phyloP scores from a whole-genome alignment of 2,797 vertebrate genomes.

The Dendrocincla tyrannina region DNA sequence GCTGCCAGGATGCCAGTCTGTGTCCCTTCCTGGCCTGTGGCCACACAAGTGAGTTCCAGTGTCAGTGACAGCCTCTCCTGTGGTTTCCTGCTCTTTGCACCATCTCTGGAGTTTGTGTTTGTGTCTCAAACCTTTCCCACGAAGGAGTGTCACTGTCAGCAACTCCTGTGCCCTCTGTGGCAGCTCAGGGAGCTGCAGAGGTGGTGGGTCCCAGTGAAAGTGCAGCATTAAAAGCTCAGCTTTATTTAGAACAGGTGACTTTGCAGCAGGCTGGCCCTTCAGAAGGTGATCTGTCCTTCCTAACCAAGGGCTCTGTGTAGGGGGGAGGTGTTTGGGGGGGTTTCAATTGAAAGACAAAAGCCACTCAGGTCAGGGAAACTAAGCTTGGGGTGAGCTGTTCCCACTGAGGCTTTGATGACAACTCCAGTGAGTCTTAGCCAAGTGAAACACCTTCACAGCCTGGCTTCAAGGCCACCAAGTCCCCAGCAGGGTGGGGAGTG shows the following conservation, averaged over 20 bases:
- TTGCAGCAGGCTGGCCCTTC: not conserved
- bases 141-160: not conserved
- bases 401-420: not conserved
- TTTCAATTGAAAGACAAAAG: not conserved
- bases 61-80: not conserved
- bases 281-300: not conserved
- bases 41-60: fast-evolving
- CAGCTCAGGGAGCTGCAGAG: not conserved
- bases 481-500: not conserved
- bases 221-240: not conserved
- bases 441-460: not conserved
- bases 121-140: not conserved
- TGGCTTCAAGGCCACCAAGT: not conserved
- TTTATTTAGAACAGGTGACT: not conserved
- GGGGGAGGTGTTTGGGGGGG: not conserved
- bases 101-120: not conserved
- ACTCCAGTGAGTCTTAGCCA: not conserved
- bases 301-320: not conserved
- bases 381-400: not conserved
- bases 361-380: not conserved
- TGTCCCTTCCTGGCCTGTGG: not conserved
- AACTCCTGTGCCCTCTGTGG: fast-evolving
- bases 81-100: not conserved
- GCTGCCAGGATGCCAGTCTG: not conserved
- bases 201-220: not conserved